Conservation (phyloP, 2,113 vertebrate genomes). For the Ifrita kowaldi region DNA sequence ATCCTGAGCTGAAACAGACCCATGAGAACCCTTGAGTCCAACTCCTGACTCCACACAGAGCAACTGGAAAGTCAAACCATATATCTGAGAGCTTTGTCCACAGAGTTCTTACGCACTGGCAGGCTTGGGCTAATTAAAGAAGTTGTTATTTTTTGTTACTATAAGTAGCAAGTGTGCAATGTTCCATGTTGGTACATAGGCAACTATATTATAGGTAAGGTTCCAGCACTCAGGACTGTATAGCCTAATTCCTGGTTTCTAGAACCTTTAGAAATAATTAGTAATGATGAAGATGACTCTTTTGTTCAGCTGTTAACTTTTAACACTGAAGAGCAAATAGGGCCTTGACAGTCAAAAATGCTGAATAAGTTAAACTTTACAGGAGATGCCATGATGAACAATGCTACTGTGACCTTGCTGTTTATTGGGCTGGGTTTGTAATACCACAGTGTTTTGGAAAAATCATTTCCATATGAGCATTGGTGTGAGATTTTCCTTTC, state of each 20-base stretch:
- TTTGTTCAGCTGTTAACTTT: background rate
- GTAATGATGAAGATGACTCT: background rate
- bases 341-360: background rate
- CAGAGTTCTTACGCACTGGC: background rate
- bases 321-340: background rate
- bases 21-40: rapidly evolving
- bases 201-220: background rate
- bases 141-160: background rate
- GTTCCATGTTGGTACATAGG: background rate
- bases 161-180: background rate
- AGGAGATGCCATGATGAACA: conserved; percentile 5
- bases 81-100: background rate
- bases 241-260: background rate
- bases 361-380: background rate
- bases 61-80: background rate
- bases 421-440: background rate
- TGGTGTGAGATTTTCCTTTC: conserved; percentile 41
- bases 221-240: background rate
- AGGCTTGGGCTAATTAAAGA: background rate
- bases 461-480: conserved; percentile 55
- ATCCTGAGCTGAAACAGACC: background rate
- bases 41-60: background rate
- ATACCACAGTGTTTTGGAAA: background rate
- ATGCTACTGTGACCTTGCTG: background rate
- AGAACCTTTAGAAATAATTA: background rate